Percentiles rank a stretch among this genome's conserved stretches.
These are phyloP conservation scores for Siniperca scherzeri DNA, from an alignment of 2,797 vertebrate genomes.

Conservation along the genomic window DNA sequence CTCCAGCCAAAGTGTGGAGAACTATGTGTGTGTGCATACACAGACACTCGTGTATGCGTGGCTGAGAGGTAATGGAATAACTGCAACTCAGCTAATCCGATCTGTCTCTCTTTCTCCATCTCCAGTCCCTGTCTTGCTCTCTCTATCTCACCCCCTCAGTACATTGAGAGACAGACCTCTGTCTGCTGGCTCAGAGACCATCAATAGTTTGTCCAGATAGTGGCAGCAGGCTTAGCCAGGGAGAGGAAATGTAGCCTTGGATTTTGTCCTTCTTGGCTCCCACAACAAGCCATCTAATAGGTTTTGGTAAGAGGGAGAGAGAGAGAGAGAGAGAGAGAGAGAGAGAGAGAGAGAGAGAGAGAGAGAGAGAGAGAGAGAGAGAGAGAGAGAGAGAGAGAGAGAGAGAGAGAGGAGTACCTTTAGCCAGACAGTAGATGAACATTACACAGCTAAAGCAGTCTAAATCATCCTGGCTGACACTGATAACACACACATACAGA, in stretches of 20 bases:
- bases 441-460: slow-evolving; percentile 45
- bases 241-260: slow-evolving; percentile 74
- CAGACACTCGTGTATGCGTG: slow-evolving; percentile 34
- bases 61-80: slow-evolving; percentile 78
- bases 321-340: slow-evolving; percentile 14
- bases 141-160: slow-evolving; percentile 65
- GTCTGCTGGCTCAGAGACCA: slow-evolving; percentile 66
- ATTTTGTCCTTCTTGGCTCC: slow-evolving; percentile 56
- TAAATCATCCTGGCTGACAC: slow-evolving; percentile 55
- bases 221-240: slow-evolving; percentile 72
- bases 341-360: slow-evolving; percentile 2
- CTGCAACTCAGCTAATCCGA: slow-evolving; percentile 74
- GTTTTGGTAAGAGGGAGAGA: slow-evolving; percentile 34
- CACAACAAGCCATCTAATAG: slow-evolving; percentile 62
- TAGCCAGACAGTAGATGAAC: slow-evolving; percentile 44
- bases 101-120: slow-evolving; percentile 71
- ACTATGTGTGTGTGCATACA: slow-evolving; percentile 1
- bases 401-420: slow-evolving; percentile 21
- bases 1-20: slow-evolving; percentile 32
- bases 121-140: slow-evolving; percentile 59
- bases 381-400: slow-evolving; percentile 2
- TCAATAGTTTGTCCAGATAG: slow-evolving; percentile 80
- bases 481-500: slow-evolving; percentile 37
- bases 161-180: slow-evolving; percentile 66
- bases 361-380: slow-evolving; percentile 6